These are phyloP conservation scores for Pristionchus arcanus DNA, from an alignment of 2,888 invertebrate species.

Conservation along the genomic window DNA sequence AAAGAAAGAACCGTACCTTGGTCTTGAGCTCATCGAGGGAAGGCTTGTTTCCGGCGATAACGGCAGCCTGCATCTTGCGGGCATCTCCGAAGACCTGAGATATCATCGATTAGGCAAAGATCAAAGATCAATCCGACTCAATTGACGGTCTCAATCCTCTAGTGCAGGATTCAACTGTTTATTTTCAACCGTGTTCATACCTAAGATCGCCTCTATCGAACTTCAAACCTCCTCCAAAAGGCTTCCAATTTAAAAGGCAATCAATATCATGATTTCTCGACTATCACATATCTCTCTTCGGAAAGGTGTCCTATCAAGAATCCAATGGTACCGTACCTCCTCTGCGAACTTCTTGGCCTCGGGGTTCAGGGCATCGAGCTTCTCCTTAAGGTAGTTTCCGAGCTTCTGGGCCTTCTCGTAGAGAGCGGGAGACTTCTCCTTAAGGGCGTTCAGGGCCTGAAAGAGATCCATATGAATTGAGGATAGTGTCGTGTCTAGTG, in stretches of 20 bases:
- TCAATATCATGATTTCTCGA: no score
- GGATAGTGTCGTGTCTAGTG: no score
- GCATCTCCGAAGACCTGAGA: slow-evolving; percentile 55
- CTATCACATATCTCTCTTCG: no score
- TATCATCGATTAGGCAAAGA: background rate
- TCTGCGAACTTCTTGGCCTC: slow-evolving; percentile 71
- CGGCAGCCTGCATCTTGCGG: slow-evolving; percentile 56
- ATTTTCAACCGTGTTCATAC: no score
- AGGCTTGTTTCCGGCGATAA: slow-evolving; percentile 58
- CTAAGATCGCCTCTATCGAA: no score
- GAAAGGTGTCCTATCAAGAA: slow-evolving; percentile 47
- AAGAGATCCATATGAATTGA: background rate
- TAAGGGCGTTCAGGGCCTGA: slow-evolving; percentile 73
- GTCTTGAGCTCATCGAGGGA: slow-evolving; percentile 57
- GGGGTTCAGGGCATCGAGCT: slow-evolving; percentile 57
- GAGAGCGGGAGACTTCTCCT: slow-evolving; percentile 73
- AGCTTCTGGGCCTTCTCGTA: slow-evolving; percentile 73
- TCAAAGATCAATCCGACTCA: background rate
- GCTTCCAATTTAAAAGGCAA: no score
- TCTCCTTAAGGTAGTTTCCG: slow-evolving; percentile 67
- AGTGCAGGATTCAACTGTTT: no score
- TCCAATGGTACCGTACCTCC: slow-evolving; percentile 58
- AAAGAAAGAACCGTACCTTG: background rate
- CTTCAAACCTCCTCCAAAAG: no score
- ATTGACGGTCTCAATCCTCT: no score